Evolutionary conservation across 2,888 invertebrate genomes (phyloP).

Genomic region (Lamellibrachia columna): DNA sequence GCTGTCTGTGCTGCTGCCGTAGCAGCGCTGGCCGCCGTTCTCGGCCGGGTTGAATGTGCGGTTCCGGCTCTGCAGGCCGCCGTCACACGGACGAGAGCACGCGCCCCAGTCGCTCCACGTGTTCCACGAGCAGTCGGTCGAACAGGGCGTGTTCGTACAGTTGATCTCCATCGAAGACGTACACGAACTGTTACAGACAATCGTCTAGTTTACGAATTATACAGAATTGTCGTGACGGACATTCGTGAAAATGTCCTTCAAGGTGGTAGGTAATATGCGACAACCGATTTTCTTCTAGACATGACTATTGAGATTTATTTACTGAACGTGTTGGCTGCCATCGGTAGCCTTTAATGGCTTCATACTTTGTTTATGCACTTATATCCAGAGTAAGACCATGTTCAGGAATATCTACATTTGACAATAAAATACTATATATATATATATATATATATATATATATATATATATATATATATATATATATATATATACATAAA

Average conservation of each 20-base stretch:
- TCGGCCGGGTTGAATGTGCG: slow-evolving; percentile 18
- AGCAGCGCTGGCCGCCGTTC: slow-evolving; percentile 23
- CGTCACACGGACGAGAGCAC: slow-evolving; percentile 14
- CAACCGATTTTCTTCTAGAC: too few relatives aligned
- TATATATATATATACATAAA: slow-evolving; percentile 22
- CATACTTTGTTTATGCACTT: too few relatives aligned
- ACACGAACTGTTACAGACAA: slow-evolving; percentile 17
- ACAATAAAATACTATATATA: too few relatives aligned
- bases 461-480: neutral
- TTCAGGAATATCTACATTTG: too few relatives aligned
- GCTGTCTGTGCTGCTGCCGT: slow-evolving; percentile 8
- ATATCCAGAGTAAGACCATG: too few relatives aligned
- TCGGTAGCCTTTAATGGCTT: too few relatives aligned
- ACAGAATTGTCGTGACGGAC: too few relatives aligned
- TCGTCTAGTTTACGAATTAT: neutral
- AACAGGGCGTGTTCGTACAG: slow-evolving; percentile 17
- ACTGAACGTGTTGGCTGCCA: too few relatives aligned
- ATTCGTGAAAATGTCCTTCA: too few relatives aligned
- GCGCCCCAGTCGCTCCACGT: neutral
- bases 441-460: neutral
- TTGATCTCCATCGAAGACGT: neutral
- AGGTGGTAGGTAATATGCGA: too few relatives aligned
- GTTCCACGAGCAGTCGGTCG: slow-evolving; percentile 19
- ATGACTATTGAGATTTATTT: too few relatives aligned
- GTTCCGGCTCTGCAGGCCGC: slow-evolving; percentile 17